Base-by-base conservation (phyloP, 1,140 invertebrate genomes). In the Maniola jurtina region DNA sequence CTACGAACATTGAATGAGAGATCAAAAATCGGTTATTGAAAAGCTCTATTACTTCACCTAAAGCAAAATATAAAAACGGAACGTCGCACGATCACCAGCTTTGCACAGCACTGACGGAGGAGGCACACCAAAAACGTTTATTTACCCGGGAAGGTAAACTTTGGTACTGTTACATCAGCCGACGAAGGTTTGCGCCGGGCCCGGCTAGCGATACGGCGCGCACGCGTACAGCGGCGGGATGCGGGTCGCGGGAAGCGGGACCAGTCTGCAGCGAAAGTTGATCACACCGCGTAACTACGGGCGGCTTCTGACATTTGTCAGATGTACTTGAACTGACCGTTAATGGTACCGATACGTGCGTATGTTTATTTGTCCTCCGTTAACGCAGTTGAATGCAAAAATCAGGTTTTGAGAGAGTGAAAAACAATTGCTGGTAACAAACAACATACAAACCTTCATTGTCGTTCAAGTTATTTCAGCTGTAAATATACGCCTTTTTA, bases 211-310 rank as follows among this genome's bases (percentile, higher is more conserved):
- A 67, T 62, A 68, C 54, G 65, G 70, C 59, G 66, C 62, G 66
- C 62, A 65, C 59, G 66, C 59, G 65, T 61, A 58, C 42, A 45
- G 58, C 64, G 33, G 38, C 36, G 65, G 40, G 65, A 42, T 45
- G 62, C 15, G 68, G 63, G 66, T 16, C 54, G 66, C 66, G 63
- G 57, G 59, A 65, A 58, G 63, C 68, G 62, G 70, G 69, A 72
- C 73, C 67, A 75, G 72, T 70, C 67, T 62, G 65, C 69, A 82
- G 80, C 81, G 82, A 84, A 86, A 84, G 82, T 82, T 81, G 73
- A 80, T 77, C 70, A 69, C 50, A 66, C 64, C 58, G 70, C 70
- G 72, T 73, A 72, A 75, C 68, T 68, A 67, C 54, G 63, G 47
- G 36, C 69, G 67, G 57, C 69, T 57, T 76, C 73, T 72, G 74